Percentiles rank a stretch among this genome's conserved stretches.
These are phyloP conservation scores for Drosophila buzzatii DNA, from an alignment of 2,888 invertebrate genomes.

Conservation along the genomic window DNA sequence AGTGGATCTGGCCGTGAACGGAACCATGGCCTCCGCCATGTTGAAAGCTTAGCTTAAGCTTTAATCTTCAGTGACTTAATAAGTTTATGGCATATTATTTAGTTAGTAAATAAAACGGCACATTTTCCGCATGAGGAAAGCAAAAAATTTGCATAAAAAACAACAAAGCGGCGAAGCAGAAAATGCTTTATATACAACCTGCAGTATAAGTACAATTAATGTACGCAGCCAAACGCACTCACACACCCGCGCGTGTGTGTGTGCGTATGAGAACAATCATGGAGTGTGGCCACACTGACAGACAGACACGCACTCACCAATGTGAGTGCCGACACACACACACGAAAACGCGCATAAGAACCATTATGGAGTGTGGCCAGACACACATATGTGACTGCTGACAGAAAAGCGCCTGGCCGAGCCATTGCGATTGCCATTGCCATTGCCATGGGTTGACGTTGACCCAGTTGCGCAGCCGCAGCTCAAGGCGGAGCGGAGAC, in stretches of 20 bases:
- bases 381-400: slow-evolving; percentile 22
- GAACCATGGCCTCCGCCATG: neutral
- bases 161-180: slow-evolving; percentile 43
- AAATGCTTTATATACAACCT: slow-evolving; percentile 53
- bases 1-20: neutral
- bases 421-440: slow-evolving; percentile 25
- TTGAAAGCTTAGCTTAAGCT: neutral
- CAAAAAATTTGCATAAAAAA: slow-evolving; percentile 61
- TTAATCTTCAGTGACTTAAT: slow-evolving; percentile 12
- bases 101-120: slow-evolving; percentile 45
- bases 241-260: neutral
- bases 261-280: slow-evolving; percentile 18
- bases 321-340: slow-evolving; percentile 19
- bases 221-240: slow-evolving; percentile 14
- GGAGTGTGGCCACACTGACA: slow-evolving; percentile 33
- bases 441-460: slow-evolving; percentile 69
- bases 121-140: slow-evolving; percentile 42
- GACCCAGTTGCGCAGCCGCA: slow-evolving; percentile 67
- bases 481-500: slow-evolving; percentile 17
- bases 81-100: slow-evolving; percentile 22
- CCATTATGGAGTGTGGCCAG: slow-evolving; percentile 31
- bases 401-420: slow-evolving; percentile 49
- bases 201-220: slow-evolving; percentile 64
- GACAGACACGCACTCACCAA: slow-evolving; percentile 49
- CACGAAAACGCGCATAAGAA: neutral